Percentiles rank a stretch among this genome's conserved stretches.
phyloP scores from a whole-genome alignment of 2,888 invertebrate species.

The Troides oblongomaculatus region DNA sequence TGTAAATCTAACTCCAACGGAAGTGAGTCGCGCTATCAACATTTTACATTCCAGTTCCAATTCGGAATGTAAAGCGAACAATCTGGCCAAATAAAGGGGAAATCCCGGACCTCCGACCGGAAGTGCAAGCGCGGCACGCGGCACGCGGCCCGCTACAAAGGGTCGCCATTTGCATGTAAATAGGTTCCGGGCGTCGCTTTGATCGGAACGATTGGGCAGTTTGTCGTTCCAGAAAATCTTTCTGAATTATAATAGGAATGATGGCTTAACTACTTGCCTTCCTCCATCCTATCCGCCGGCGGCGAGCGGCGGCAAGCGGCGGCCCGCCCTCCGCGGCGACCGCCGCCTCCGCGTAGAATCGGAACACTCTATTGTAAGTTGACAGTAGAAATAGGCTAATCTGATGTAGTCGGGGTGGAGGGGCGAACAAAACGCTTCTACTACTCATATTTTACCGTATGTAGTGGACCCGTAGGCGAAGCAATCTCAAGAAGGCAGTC shows the following conservation, averaged over 20 bases:
- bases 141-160: constrained; percentile 12
- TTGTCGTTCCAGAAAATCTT: constrained; percentile 21
- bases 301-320: too few species aligned
- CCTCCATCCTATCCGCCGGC: too few species aligned
- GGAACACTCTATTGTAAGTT: too few species aligned
- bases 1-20: too few species aligned
- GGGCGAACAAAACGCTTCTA: too few species aligned
- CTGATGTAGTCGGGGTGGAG: too few species aligned
- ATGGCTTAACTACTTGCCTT: neutral
- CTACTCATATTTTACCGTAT: too few species aligned
- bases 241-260: constrained; percentile 1
- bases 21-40: neutral
- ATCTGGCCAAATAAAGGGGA: constrained; percentile 21
- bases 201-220: constrained; percentile 23
- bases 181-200: constrained; percentile 16
- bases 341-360: too few species aligned
- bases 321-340: too few species aligned
- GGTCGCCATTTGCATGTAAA: constrained; percentile 29
- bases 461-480: too few species aligned
- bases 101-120: constrained; percentile 10
- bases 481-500: too few species aligned
- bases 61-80: constrained; percentile 4
- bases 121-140: constrained; percentile 14
- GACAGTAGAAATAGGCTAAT: too few species aligned
- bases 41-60: neutral